phyloP scores from a whole-genome alignment of 2,113 vertebrate genomes.

The Planiliza haematocheilus region DNA sequence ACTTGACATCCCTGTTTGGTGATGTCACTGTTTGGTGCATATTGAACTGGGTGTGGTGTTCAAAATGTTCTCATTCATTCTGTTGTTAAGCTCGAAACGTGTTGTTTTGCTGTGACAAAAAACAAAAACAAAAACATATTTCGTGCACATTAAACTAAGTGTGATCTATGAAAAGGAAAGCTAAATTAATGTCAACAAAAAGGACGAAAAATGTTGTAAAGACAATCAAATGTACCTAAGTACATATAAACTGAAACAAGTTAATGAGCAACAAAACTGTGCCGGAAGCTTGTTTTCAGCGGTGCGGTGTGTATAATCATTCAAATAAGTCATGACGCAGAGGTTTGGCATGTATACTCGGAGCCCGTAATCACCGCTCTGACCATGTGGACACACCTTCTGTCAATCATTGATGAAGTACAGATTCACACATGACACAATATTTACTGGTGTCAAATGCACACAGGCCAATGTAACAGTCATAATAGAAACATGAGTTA shows the following conservation, averaged over 20 bases:
- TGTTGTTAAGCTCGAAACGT: no score
- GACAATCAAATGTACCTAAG: no score
- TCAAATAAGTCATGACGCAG: conserved; percentile 1
- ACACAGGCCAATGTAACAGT: no score
- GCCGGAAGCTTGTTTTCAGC: neutral
- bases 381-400: neutral
- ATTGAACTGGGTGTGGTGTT: neutral
- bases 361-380: neutral
- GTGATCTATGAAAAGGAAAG: no score
- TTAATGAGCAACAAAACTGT: neutral
- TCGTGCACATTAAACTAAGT: no score
- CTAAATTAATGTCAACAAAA: no score
- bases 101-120: no score
- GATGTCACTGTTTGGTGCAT: neutral
- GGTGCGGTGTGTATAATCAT: no score
- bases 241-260: neutral
- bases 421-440: neutral
- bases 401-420: neutral
- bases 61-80: neutral
- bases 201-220: no score
- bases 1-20: neutral
- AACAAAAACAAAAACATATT: no score
- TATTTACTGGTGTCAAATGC: no score
- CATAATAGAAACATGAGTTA: no score
- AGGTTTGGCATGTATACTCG: neutral